Base-by-base conservation (phyloP, 2,888 invertebrate genomes). In the Troides oblongomaculatus region DNA sequence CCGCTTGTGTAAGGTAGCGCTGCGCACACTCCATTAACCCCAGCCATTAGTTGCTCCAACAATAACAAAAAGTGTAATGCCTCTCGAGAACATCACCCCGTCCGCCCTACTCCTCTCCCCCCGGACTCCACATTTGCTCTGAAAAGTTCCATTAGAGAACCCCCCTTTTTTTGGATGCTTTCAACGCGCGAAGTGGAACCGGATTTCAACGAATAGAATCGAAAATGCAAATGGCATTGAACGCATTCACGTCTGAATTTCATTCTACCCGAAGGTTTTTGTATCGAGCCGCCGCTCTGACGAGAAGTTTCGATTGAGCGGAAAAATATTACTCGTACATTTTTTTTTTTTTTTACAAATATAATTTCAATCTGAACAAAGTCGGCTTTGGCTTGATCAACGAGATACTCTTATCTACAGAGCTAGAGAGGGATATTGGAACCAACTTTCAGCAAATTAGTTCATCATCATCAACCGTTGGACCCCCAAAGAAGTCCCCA, bases 81-180 rank as follows among this genome's bases (percentile, higher is more conserved):
- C 62, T 67, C 46, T 68, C 60, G 60, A 68, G 60, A 60, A 39
- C 61, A 6, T 53, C 21, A 2, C 39, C 57, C n/a, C 39, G 6
- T 12, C 64, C 39, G 0, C 25, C 21, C 46, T 25, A 2, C 23
- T 18, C 36, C 43, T 57, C 7, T n/a, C 50, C 68, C 58, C 50
- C 25, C 56, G 59, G 30, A 21, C 30, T 46, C 39, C 56, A 61
- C 69, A 30, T 69, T 61, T 43, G 64, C 64, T 67, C 57, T 69
- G 64, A 61, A 69, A 69, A 69, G 69, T 56, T 69, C 69, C 69
- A 69, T 69, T 69, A 69, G 69, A 56, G 56, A 57, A 56, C n/a
- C 30, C 61, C 64, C 14, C 46, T 46, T 69, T 69, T 69, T 69
- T 69, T 64, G 69, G 69, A 64, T 46, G 69, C 61, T 56, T 61